Evolutionary conservation across 1,140 invertebrate species (phyloP).

Genomic region (Euglossa dilemma): DNA sequence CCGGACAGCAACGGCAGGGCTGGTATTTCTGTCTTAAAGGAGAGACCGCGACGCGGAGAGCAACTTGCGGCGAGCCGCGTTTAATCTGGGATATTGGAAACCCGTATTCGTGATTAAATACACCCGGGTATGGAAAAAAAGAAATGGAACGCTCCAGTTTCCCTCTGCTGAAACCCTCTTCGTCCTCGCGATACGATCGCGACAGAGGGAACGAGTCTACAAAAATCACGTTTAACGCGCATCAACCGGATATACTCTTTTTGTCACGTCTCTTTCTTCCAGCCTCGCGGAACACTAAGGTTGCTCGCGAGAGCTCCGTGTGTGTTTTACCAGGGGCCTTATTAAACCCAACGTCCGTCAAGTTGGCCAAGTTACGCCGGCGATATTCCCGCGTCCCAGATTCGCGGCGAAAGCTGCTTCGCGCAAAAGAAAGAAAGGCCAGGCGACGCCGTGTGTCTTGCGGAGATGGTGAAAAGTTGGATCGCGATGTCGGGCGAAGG

Average conservation of each 20-base stretch:
- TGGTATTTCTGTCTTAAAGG: neutral
- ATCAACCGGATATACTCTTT: too few relatives aligned
- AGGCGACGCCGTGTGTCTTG: neutral
- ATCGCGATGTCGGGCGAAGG: neutral
- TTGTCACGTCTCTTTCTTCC: too few relatives aligned
- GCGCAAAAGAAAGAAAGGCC: neutral
- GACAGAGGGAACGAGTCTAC: neutral
- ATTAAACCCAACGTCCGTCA: conserved; percentile 14
- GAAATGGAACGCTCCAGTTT: neutral
- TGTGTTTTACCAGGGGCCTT: neutral
- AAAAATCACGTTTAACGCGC: neutral
- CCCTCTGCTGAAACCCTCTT: too few relatives aligned
- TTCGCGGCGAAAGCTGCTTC: too few relatives aligned
- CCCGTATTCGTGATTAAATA: neutral
- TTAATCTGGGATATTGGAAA: neutral
- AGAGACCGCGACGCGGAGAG: neutral
- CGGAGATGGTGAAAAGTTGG: conserved; percentile 7
- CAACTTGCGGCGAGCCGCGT: neutral
- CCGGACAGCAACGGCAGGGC: neutral
- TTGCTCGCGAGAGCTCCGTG: too few relatives aligned
- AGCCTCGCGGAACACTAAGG: too few relatives aligned
- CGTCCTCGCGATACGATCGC: too few relatives aligned
- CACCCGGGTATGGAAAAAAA: too few relatives aligned
- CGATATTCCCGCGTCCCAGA: neutral
- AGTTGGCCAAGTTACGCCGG: neutral